Base-by-base conservation (phyloP, 2,113 vertebrate genomes). In the Oncorhynchus clarkii region DNA sequence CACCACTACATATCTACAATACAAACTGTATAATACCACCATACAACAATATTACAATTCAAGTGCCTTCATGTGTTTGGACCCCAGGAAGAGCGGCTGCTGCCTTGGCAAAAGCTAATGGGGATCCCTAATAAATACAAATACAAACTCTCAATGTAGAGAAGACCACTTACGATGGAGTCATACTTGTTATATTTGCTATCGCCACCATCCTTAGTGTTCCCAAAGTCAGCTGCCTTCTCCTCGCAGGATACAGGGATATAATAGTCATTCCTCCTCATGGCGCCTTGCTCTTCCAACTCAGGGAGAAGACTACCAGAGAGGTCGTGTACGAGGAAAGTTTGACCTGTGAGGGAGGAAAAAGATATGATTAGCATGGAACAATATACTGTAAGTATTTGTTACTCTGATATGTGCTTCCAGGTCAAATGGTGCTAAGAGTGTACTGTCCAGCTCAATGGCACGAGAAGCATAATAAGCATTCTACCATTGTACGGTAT, bases 211-310 rank as follows among this genome's bases (percentile, higher is more conserved):
- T 84, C 75, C 68, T 90, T 91, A 75, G 86, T 86, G 85, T 89
- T 88, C 20, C 12, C 48, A 3, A 78, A 81, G 83, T 92, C 91
- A 62, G 87, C 86, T 51, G 81, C 93, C 79, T 93, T 94, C 78
- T 95, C 94, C 29, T 93, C 90, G 0, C 80, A 80, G 1, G 93
- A 88, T 0, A 95, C 87, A 0, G 91, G 90, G 31, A 89, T 89
- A 73, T 95, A 95, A 72, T 86, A 86, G 31, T 94, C 93, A 74
- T 85, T 94, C 79, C 88, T 80, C 78, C 82, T 94, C 95, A 95
- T 95, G 48, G 48, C 82, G 64, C 26, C 26, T 16, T 75, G 29
- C 7, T 84, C 75, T 18, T 78, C 70, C 75, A 76, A 49, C 22
- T 76, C 78, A 48, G 83, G 79, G 70, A 78, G 80, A 5, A 24